These are phyloP conservation scores for Fistularia commersonii DNA, from an alignment of 2,797 vertebrate species.

Conservation along the genomic window DNA sequence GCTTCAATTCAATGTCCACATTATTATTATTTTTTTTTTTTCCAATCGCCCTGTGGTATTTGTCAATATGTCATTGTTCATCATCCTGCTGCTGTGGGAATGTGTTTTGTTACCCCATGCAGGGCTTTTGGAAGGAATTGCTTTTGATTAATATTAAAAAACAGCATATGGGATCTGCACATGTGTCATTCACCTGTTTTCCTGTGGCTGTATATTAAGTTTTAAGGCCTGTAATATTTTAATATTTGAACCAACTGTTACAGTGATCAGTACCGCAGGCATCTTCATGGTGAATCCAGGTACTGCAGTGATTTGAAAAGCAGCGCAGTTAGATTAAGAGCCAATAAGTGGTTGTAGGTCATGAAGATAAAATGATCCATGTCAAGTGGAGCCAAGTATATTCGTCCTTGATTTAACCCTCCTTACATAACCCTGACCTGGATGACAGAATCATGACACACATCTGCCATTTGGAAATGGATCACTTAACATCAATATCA, in stretches of 20 bases:
- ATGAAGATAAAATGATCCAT: not conserved
- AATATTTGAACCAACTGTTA: constrained; percentile 31
- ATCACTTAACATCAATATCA: not conserved
- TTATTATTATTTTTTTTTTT: too few species aligned
- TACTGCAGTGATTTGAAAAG: not conserved
- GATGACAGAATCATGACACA: too few species aligned
- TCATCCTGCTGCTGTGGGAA: constrained; percentile 6
- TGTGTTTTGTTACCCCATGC: not conserved
- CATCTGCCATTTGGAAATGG: not conserved
- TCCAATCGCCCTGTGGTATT: too few species aligned
- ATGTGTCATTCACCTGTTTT: constrained; percentile 22
- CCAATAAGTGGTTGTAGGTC: too few species aligned
- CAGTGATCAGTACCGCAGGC: constrained; percentile 39
- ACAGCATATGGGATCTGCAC: too few species aligned
- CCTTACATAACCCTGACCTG: too few species aligned
- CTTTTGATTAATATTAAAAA: too few species aligned
- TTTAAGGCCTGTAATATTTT: constrained; percentile 14
- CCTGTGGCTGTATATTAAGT: constrained; percentile 6
- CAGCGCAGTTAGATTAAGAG: too few species aligned
- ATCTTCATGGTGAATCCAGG: constrained; percentile 17
- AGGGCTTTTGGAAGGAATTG: too few species aligned
- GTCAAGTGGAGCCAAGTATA: too few species aligned
- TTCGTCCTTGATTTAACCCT: too few species aligned
- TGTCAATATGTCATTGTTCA: constrained; percentile 18
- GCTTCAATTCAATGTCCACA: not conserved